phyloP scores from a whole-genome alignment of 92 coral and sea anemone genomes.

The Phenganax subtilis region DNA sequence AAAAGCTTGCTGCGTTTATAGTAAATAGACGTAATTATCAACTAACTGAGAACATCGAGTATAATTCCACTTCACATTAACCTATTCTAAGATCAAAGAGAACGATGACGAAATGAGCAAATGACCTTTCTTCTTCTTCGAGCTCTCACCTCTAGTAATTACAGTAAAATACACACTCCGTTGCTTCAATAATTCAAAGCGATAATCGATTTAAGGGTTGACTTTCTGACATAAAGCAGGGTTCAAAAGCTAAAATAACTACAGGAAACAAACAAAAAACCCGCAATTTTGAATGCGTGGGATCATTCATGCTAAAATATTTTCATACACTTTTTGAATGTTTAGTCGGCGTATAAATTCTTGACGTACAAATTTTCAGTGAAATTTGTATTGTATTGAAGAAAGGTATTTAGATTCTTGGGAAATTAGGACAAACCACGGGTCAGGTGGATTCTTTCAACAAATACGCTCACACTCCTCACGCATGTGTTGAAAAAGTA shows the following conservation, averaged over 20 bases:
- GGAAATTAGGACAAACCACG: not conserved
- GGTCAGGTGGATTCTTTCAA: not conserved
- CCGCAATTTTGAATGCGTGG: too few relatives aligned
- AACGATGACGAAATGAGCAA: conserved; percentile 6
- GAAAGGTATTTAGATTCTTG: too few relatives aligned
- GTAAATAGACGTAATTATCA: not conserved
- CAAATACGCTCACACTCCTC: conserved; percentile 3
- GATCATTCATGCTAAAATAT: too few relatives aligned
- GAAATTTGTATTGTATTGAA: too few relatives aligned
- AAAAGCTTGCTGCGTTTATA: not conserved
- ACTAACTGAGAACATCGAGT: not conserved
- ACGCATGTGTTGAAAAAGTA: not conserved
- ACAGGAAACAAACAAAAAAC: too few relatives aligned
- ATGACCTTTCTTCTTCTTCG: conserved; percentile 10
- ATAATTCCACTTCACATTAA: conserved; percentile 8
- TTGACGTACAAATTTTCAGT: too few relatives aligned
- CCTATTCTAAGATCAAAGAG: conserved; percentile 7
- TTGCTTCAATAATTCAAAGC: not conserved
- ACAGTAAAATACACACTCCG: not conserved
- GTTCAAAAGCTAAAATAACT: too few relatives aligned
- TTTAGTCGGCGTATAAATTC: too few relatives aligned
- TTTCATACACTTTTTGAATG: too few relatives aligned
- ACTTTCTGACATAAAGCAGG: too few relatives aligned
- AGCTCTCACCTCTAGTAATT: conserved; percentile 10
- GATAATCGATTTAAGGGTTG: not conserved